Conservation (phyloP, 2,113 vertebrate species). For the Chloropsis hardwickii region DNA sequence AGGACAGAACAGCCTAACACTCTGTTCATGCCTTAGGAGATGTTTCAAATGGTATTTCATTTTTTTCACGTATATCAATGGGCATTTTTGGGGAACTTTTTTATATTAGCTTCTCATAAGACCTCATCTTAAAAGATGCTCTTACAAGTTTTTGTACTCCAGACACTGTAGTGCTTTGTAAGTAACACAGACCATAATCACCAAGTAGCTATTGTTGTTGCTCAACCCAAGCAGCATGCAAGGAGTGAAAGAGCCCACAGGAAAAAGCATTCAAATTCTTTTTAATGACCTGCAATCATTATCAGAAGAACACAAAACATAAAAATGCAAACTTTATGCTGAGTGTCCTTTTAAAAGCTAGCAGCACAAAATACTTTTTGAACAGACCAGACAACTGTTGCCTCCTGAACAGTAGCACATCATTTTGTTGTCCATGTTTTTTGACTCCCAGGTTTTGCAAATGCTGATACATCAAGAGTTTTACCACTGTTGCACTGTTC, state of each 20-base stretch:
- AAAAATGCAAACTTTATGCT: background rate
- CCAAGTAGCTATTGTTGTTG: background rate
- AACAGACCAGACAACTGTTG: background rate
- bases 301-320: background rate
- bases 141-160: background rate
- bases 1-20: background rate
- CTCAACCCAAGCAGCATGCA: background rate
- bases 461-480: slow-evolving; percentile 71
- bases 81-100: background rate
- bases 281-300: background rate
- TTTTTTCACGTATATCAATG: background rate
- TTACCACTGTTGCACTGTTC: slow-evolving; percentile 76
- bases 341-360: slow-evolving; percentile 34
- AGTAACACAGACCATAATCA: background rate
- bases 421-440: slow-evolving; percentile 67
- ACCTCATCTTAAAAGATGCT: background rate
- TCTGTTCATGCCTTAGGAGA: background rate
- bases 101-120: background rate
- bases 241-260: background rate
- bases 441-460: slow-evolving; percentile 61
- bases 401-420: background rate
- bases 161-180: background rate
- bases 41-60: background rate
- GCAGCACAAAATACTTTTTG: background rate
- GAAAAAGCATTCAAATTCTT: background rate